These are phyloP conservation scores for Sebastolobus altivelis DNA, from an alignment of 2,797 vertebrate species.

Conservation along the genomic window DNA sequence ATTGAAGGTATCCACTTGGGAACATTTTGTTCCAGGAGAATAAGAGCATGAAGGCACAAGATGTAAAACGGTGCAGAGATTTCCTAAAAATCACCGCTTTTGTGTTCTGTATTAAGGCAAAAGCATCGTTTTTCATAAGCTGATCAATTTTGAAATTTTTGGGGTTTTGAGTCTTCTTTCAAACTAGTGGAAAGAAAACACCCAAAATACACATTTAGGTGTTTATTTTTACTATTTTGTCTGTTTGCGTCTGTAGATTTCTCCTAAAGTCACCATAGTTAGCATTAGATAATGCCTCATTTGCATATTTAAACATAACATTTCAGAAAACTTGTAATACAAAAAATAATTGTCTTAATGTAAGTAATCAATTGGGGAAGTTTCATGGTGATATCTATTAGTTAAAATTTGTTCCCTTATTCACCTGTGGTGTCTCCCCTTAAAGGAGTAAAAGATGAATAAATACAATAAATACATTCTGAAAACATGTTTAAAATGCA, in stretches of 20 bases:
- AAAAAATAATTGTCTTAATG: too few relatives aligned
- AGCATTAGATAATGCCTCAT: not conserved
- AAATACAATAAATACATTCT: not conserved
- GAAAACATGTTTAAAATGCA: not conserved
- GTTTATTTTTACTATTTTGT: not conserved
- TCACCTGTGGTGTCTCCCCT: not conserved
- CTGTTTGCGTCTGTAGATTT: not conserved
- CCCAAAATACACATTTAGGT: not conserved
- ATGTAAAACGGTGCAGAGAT: not conserved
- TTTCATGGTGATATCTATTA: not conserved
- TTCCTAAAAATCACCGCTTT: conserved; percentile 12
- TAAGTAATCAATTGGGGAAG: not conserved
- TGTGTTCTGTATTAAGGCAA: not conserved
- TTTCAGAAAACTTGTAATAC: not conserved
- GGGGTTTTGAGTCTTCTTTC: not conserved
- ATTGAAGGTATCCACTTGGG: conserved; percentile 48
- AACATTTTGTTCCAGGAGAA: conserved; percentile 52
- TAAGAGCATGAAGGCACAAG: conserved; percentile 1
- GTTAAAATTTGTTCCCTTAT: not conserved
- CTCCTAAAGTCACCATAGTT: not conserved
- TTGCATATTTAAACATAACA: not conserved
- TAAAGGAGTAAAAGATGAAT: not conserved
- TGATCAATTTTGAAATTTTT: not conserved
- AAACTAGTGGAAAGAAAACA: not conserved
- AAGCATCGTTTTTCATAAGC: not conserved